Base-by-base conservation (phyloP, 2,113 vertebrate species). In the Nestor notabilis region DNA sequence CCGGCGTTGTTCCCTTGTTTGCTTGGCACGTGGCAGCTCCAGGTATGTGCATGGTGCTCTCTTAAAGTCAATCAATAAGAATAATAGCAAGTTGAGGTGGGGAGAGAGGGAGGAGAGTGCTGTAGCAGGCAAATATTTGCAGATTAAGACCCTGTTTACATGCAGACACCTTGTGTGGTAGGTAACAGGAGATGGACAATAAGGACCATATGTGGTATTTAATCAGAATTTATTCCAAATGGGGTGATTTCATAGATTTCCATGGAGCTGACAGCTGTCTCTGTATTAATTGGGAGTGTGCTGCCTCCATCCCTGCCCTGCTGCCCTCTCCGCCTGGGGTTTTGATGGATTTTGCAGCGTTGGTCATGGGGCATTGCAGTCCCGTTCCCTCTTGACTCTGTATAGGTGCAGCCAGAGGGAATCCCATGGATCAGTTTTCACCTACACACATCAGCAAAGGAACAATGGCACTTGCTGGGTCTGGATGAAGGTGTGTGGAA, bases 41-140 rank as follows among this genome's bases (percentile, higher is more conserved):
- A 94, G 93, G 91, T 46, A 1, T 65, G 75, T 86, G 75, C n/a
- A 4, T 25, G 65, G 50, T 52, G 58, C 90, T 97, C 82, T 87
- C 93, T 69, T 90, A 17, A 91, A 97, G 95, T 65, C 84, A 96
- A 82, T 93, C 94, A 92, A 70, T 96, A 78, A 83, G 93, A 79
- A 83, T 96, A 93, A 95, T 92, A 84, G 87, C 50, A 10, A 93
- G 80, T 95, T 87, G 17, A 53, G 85, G 91, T 21, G 29, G 87
- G 52, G 75, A 74, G 37, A 56, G 52, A 96, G 93, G 29, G 77
- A 96, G 84, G 68, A 66, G 83, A 71, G 74, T 75, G 94, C 91
- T 28, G 43, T 37, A 84, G 71, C 95, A 85, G 89, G 74, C 65
- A 79, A 80, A 96, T 92, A 83, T 70, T 93, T 89, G 68, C 55